Conservation (phyloP, 2,113 vertebrate species). For the Pluvianellus socialis region DNA sequence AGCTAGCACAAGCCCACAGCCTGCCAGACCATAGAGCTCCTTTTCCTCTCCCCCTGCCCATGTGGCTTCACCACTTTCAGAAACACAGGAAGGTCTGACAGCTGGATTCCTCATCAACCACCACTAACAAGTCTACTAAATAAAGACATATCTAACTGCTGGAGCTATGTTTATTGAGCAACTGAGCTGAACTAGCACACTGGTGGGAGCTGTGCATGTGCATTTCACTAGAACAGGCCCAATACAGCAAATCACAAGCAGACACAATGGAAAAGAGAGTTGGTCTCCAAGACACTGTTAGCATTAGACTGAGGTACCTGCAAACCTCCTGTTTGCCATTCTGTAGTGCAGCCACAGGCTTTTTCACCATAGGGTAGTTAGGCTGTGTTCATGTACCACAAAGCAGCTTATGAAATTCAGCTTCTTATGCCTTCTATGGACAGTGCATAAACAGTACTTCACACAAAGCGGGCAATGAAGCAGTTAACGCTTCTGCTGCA, state of each 20-base stretch:
- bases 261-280: not conserved
- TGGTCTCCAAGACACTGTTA: not conserved
- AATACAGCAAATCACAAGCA: slow-evolving; percentile 1
- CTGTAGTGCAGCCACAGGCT: not conserved
- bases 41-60: not conserved
- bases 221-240: not conserved
- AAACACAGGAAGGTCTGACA: not conserved
- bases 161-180: not conserved
- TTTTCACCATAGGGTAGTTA: not conserved
- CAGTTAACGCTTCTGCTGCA: not conserved
- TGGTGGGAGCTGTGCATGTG: not conserved
- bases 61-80: not conserved
- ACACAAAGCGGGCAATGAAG: not conserved
- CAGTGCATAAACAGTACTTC: not conserved
- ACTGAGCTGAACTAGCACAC: not conserved
- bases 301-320: not conserved
- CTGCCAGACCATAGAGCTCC: not conserved
- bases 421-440: not conserved
- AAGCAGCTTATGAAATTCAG: not conserved
- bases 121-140: not conserved
- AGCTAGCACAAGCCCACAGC: not conserved
- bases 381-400: not conserved
- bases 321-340: not conserved
- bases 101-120: not conserved
- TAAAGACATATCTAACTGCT: not conserved